These are phyloP conservation scores for Myripristis murdjan DNA, from an alignment of 2,797 vertebrate species.

Conservation along the genomic window DNA sequence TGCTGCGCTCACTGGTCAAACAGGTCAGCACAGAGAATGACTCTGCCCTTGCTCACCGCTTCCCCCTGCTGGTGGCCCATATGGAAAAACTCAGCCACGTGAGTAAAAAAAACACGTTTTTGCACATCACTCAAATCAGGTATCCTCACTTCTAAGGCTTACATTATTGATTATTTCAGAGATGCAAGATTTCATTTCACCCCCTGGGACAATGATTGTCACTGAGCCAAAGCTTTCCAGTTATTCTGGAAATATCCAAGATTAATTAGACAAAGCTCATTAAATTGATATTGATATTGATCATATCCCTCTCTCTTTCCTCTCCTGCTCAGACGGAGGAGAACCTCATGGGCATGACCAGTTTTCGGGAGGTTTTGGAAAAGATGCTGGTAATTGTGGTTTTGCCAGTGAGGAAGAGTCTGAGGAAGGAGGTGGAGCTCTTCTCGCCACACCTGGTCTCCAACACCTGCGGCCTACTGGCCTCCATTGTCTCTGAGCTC, in stretches of 20 bases:
- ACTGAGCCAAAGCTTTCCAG: too few species aligned
- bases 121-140: not conserved
- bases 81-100: slow-evolving; percentile 99
- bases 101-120: slow-evolving; percentile 50
- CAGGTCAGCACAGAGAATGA: slow-evolving; percentile 99
- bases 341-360: slow-evolving; percentile 97
- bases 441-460: slow-evolving; percentile 98
- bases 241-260: too few species aligned
- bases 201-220: not conserved
- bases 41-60: slow-evolving; percentile 95
- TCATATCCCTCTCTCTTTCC: slow-evolving; percentile 5
- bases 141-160: not conserved
- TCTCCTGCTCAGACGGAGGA: slow-evolving; percentile 90
- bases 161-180: not conserved
- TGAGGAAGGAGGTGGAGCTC: slow-evolving; percentile 96
- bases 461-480: slow-evolving; percentile 96
- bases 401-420: slow-evolving; percentile 95
- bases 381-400: slow-evolving; percentile 99
- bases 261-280: too few species aligned
- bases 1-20: slow-evolving; percentile 95
- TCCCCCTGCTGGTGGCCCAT: slow-evolving; percentile 96
- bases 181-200: too few species aligned
- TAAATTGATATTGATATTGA: not conserved
- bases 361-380: slow-evolving; percentile 97
- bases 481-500: slow-evolving; percentile 97